Conservation (phyloP, 2,797 vertebrate species). For the Pipistrellus pygmaeus region DNA sequence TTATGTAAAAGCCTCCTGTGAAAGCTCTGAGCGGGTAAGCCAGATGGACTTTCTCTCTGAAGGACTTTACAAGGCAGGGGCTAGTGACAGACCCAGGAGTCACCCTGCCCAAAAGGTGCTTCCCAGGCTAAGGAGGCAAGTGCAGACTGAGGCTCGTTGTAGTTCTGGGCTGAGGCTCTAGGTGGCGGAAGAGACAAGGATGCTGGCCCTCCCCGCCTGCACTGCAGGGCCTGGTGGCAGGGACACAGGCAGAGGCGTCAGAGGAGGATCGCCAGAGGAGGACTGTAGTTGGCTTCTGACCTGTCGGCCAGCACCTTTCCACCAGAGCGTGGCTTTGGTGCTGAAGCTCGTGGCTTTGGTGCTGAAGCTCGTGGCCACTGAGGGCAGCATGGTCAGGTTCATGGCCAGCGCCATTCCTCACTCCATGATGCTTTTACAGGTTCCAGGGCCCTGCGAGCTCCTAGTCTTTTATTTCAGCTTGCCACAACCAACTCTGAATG, state of each 20-base stretch:
- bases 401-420: neutral
- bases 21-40: neutral
- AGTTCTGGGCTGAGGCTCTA: neutral
- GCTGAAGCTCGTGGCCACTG: neutral
- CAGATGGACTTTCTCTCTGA: neutral
- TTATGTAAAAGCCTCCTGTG: neutral
- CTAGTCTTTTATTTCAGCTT: neutral
- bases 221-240: neutral
- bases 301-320: rapidly evolving
- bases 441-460: neutral
- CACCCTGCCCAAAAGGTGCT: neutral
- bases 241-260: neutral
- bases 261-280: neutral
- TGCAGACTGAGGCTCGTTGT: rapidly evolving
- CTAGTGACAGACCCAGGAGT: neutral
- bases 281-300: rapidly evolving
- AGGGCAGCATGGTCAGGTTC: neutral
- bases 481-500: neutral
- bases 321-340: neutral
- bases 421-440: neutral
- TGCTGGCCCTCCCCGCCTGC: rapidly evolving
- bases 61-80: neutral
- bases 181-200: constrained; percentile 30
- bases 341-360: neutral
- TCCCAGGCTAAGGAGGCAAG: neutral